Evolutionary conservation across 1,140 invertebrate genomes (phyloP), one percentile per base, ranked within the genome.

Genomic region (Oncopeltus fasciatus): DNA sequence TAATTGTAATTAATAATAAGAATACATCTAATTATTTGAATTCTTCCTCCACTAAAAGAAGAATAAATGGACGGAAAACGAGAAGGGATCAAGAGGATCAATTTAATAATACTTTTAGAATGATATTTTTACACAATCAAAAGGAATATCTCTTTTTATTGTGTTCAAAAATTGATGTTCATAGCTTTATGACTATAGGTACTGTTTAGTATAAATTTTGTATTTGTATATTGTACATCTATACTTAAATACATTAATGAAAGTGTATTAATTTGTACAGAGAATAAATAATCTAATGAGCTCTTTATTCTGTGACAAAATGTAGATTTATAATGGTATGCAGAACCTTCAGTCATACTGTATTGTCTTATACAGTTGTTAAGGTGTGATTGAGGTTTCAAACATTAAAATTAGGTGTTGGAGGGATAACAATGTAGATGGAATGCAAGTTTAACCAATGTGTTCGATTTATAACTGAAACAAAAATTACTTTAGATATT

Each of bases 131-230:
- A n/a, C n/a, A n/a, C n/a, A n/a, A n/a, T n/a, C n/a, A 24, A 24
- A 27, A 53, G 24, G 20, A 24, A 24, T 24, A 24, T 53, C 49
- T 53, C 20, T 16, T 53, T 53, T 53, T 21, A 24, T 53, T 18
- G 16, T 53, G 21, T 53, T 53, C 21, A 24, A 24, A 53, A 53
- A 24, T 53, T 53, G n/a, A 53, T 53, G 49, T 53, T 20, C 21
- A 53, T 53, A 53, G 49, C 49, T 53, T 53, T n/a, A n/a, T 53
- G 49, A 53, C 49, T 53, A 24, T 53, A 16, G 49, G 16, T 53
- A 53, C 26, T 24, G 49, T 53, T 53, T 24, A 14, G 20, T 53
- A 24, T 24, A 24, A 24, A 26, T 53, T 53, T 21, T 53, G 49
- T 53, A 53, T 24, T 24, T 24, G 26, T 24, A 27, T 53, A 53